Percentiles rank a stretch among this genome's conserved stretches.
Evolutionary conservation across 2,113 vertebrate species (phyloP).

Genomic region (Oncorhynchus kisutch): DNA sequence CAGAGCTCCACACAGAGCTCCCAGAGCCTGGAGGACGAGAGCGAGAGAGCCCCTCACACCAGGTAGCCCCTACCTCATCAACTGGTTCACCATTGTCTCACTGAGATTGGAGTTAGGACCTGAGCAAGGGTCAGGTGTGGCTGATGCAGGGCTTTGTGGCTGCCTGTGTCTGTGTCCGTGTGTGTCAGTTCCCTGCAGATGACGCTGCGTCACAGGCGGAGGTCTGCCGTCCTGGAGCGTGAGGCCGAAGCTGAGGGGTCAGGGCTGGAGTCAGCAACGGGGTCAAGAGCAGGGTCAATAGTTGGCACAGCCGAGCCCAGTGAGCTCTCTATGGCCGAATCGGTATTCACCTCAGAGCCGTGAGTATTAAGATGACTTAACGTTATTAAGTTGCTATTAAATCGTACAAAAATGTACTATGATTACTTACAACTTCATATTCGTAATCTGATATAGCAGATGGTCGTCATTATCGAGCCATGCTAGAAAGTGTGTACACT

Average conservation of each 20-base stretch:
- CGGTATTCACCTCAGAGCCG: not conserved
- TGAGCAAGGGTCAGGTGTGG: not conserved
- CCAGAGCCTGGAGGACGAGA: slow-evolving; percentile 4
- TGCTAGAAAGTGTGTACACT: too few species aligned
- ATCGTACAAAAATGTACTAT: too few species aligned
- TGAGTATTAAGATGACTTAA: not conserved
- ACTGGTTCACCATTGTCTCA: not conserved
- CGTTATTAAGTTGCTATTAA: not conserved
- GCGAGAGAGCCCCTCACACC: not conserved
- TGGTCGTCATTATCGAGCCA: too few species aligned
- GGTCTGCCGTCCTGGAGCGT: not conserved
- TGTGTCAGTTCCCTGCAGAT: not conserved
- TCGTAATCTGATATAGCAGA: too few species aligned
- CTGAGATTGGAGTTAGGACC: not conserved
- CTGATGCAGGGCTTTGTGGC: not conserved
- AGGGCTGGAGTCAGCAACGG: slow-evolving; percentile 1
- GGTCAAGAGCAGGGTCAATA: not conserved
- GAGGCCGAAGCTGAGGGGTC: slow-evolving; percentile 7
- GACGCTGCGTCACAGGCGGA: not conserved
- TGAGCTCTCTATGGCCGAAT: not conserved
- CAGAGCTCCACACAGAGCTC: slow-evolving; percentile 2
- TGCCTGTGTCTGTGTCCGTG: not conserved
- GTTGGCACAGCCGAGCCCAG: not conserved
- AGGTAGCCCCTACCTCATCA: slow-evolving; percentile 5
- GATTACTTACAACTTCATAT: too few species aligned